Percentiles rank a stretch among this genome's conserved stretches.
These are phyloP conservation scores for Sinocyclocheilus rhinocerous DNA, from an alignment of 2,113 vertebrate species.

Conservation along the genomic window DNA sequence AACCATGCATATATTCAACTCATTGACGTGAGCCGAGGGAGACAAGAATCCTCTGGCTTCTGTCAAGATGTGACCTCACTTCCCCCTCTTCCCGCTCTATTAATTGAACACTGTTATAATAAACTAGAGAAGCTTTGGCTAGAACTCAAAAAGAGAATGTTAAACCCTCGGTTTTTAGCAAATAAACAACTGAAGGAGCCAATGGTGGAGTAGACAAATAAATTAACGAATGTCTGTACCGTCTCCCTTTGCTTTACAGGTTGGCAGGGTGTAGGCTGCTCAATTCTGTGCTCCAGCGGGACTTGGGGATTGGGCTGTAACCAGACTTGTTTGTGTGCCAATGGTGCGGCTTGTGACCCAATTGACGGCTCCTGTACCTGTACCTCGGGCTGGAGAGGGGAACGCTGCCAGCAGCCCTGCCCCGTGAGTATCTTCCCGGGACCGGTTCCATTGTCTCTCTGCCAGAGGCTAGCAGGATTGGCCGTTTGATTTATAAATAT, in stretches of 20 bases:
- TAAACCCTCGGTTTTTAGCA: neutral
- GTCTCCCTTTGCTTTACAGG: conserved; percentile 70
- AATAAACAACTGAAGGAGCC: neutral
- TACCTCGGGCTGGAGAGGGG: conserved; percentile 88
- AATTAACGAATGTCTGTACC: neutral
- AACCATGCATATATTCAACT: conserved; percentile 58
- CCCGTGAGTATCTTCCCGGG: conserved; percentile 77
- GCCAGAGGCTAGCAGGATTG: conserved; percentile 7
- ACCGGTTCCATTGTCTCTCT: neutral
- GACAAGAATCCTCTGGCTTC: conserved; percentile 38
- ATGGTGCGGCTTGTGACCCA: conserved; percentile 88
- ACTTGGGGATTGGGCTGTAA: conserved; percentile 92
- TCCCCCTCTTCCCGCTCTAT: conserved; percentile 40
- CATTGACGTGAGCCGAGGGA: conserved; percentile 46
- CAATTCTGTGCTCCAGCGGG: conserved; percentile 88
- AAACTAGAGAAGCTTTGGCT: conserved; percentile 18
- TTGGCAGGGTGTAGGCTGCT: conserved; percentile 93
- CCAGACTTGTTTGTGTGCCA: conserved; percentile 84
- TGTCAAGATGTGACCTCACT: conserved; percentile 48
- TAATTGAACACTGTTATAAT: conserved; percentile 48
- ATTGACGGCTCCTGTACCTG: conserved; percentile 87
- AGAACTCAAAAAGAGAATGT: conserved; percentile 11
- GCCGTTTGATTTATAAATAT: conserved; percentile 23
- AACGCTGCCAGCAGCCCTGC: conserved; percentile 85
- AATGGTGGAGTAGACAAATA: neutral